A percentile compares a stretch with the other conserved stretches of the same genome.
Conservation (phyloP, 2,888 invertebrate species). For the Microdon myrmicae region DNA sequence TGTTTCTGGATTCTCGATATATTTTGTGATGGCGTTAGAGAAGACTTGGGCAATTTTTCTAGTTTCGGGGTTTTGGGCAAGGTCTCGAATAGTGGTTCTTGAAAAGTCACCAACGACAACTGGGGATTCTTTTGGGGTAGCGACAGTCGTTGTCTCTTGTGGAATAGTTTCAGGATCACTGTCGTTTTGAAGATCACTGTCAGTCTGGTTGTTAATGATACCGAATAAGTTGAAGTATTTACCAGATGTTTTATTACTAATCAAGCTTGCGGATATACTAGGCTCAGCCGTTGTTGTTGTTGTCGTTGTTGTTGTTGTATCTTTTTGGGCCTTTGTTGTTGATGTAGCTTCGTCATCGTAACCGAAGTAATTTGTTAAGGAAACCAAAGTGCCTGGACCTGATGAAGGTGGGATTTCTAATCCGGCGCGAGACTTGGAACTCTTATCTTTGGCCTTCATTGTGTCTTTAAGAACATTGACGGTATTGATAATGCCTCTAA, state of each 20-base stretch:
- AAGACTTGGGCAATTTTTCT: conserved; percentile 86
- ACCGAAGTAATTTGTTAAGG: conserved; percentile 83
- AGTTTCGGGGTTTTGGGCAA: conserved; percentile 71
- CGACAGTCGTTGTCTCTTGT: conserved; percentile 55
- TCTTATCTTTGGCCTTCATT: conserved; percentile 65
- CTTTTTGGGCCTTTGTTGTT: conserved; percentile 54
- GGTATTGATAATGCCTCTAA: conserved; percentile 77
- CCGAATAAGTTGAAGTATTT: conserved; percentile 63
- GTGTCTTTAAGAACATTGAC: conserved; percentile 72
- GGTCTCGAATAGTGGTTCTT: conserved; percentile 72
- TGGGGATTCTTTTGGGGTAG: conserved; percentile 67
- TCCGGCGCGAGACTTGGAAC: conserved; percentile 71
- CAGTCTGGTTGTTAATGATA: conserved; percentile 53
- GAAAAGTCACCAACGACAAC: conserved; percentile 62
- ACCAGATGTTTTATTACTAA: conserved; percentile 70
- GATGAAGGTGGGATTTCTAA: conserved; percentile 78
- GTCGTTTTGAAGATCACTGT: not conserved
- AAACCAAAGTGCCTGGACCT: conserved; percentile 81
- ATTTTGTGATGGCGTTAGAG: conserved; percentile 83
- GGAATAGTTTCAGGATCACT: conserved; percentile 33
- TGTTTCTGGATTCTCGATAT: conserved; percentile 83
- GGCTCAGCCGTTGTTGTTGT: conserved; percentile 41
- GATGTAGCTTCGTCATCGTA: conserved; percentile 65
- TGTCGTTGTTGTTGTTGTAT: conserved; percentile 23
- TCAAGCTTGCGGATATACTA: conserved; percentile 71